phyloP scores from a whole-genome alignment of 1,140 invertebrate species.

The Cataglyphis hispanica region DNA sequence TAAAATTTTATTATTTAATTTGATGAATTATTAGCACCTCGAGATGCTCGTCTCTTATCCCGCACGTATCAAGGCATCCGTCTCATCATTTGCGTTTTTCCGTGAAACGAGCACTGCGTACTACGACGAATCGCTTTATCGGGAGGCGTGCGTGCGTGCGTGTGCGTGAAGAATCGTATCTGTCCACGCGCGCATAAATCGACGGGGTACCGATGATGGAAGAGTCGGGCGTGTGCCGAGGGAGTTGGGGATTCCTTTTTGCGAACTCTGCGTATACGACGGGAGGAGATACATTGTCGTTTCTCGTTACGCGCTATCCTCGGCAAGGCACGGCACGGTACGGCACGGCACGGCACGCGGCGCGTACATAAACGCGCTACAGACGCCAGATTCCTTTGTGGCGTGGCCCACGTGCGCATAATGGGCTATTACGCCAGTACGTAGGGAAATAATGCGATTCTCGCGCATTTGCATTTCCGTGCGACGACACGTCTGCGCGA shows the following conservation, averaged over 20 bases:
- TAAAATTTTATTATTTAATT: background rate
- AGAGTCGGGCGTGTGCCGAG: slow-evolving; percentile 9
- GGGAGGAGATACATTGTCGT: background rate
- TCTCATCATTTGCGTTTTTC: slow-evolving; percentile 30
- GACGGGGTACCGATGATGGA: slow-evolving; percentile 26
- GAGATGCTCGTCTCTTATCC: background rate
- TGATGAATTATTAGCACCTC: background rate
- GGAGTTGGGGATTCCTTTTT: slow-evolving; percentile 27
- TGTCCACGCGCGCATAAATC: slow-evolving; percentile 41
- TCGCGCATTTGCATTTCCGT: slow-evolving; percentile 64
- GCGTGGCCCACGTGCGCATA: slow-evolving; percentile 74
- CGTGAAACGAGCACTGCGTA: slow-evolving; percentile 16
- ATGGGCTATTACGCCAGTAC: slow-evolving; percentile 77
- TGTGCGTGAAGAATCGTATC: slow-evolving; percentile 42
- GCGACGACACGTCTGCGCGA: slow-evolving; percentile 23
- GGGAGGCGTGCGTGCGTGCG: background rate
- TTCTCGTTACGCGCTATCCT: slow-evolving; percentile 13
- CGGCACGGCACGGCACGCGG: background rate
- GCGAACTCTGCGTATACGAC: background rate
- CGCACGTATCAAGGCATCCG: background rate
- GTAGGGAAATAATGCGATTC: slow-evolving; percentile 69
- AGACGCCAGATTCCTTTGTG: slow-evolving; percentile 72
- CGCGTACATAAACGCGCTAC: slow-evolving; percentile 24
- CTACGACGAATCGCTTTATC: slow-evolving; percentile 43
- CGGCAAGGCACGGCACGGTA: background rate